These are phyloP conservation scores for Pterois miles DNA, from an alignment of 2,797 vertebrate genomes.

Conservation along the genomic window DNA sequence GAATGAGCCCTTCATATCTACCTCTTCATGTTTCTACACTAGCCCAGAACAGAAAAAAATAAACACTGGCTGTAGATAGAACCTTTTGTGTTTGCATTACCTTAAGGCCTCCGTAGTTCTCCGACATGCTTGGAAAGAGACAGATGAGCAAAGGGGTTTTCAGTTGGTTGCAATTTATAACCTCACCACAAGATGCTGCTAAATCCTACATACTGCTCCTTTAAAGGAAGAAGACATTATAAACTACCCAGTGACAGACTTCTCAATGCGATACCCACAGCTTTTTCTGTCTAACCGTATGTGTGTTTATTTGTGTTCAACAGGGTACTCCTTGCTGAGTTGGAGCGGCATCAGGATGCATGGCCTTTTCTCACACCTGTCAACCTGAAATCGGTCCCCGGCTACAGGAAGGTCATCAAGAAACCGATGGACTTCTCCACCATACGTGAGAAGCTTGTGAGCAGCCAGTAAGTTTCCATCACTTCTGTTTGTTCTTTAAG, in stretches of 20 bases:
- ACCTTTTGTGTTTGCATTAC: not conserved
- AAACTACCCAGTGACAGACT: not conserved
- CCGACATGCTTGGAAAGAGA: not conserved
- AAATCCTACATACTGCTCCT: not conserved
- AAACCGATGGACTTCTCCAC: constrained; percentile 99
- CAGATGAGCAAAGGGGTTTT: not conserved
- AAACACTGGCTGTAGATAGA: not conserved
- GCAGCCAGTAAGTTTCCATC: constrained; percentile 93
- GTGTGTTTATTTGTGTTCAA: not conserved
- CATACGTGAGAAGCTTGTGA: constrained; percentile 97
- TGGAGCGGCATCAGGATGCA: constrained; percentile 97
- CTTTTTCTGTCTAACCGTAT: constrained; percentile 6
- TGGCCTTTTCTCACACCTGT: constrained; percentile 99
- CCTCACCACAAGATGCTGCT: not conserved
- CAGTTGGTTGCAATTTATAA: not conserved
- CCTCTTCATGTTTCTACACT: not conserved
- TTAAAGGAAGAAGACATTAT: not conserved
- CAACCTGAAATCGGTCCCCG: constrained; percentile 98
- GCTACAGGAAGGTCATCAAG: constrained; percentile 98
- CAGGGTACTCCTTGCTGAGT: constrained; percentile 94
- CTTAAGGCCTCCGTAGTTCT: not conserved
- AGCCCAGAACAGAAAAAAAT: not conserved
- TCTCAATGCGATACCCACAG: not conserved
- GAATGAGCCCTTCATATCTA: not conserved
- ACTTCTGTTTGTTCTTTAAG: constrained; percentile 25